Percentiles rank a stretch among this genome's conserved stretches.
These are phyloP conservation scores for Prionace glauca DNA, from an alignment of 2,797 vertebrate genomes.

Conservation along the genomic window DNA sequence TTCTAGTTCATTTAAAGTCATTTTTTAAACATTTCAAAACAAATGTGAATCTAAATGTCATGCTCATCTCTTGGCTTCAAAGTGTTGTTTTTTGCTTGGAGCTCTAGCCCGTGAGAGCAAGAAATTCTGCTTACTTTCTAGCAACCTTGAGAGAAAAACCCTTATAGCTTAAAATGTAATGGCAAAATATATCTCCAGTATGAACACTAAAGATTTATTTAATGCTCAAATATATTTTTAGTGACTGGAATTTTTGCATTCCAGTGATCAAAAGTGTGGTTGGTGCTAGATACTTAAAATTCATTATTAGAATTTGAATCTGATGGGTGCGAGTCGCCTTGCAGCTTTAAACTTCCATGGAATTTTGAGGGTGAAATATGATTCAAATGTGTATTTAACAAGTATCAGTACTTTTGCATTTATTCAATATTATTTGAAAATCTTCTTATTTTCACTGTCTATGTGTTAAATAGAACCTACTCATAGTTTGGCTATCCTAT, in stretches of 20 bases:
- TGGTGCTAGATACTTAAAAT: neutral
- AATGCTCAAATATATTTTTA: neutral
- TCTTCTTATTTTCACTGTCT: neutral
- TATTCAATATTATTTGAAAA: neutral
- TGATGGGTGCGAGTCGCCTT: neutral
- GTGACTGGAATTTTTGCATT: neutral
- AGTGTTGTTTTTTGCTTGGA: neutral
- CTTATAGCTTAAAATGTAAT: neutral
- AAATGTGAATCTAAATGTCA: neutral
- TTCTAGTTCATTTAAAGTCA: too few relatives aligned
- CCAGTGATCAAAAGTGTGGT: neutral
- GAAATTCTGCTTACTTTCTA: neutral
- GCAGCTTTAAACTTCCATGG: neutral
- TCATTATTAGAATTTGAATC: neutral
- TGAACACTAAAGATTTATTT: neutral
- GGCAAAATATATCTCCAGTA: neutral
- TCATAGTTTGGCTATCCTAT: too few relatives aligned
- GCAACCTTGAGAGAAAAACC: neutral
- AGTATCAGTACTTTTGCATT: neutral
- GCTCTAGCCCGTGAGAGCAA: neutral
- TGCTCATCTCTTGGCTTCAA: neutral
- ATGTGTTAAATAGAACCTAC: too few relatives aligned
- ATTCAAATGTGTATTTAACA: neutral
- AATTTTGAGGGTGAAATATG: neutral
- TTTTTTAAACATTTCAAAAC: too few relatives aligned